A percentile compares a stretch with the other conserved stretches of the same genome.
phyloP scores from a whole-genome alignment of 2,113 vertebrate species.

The Acanthisitta chloris region DNA sequence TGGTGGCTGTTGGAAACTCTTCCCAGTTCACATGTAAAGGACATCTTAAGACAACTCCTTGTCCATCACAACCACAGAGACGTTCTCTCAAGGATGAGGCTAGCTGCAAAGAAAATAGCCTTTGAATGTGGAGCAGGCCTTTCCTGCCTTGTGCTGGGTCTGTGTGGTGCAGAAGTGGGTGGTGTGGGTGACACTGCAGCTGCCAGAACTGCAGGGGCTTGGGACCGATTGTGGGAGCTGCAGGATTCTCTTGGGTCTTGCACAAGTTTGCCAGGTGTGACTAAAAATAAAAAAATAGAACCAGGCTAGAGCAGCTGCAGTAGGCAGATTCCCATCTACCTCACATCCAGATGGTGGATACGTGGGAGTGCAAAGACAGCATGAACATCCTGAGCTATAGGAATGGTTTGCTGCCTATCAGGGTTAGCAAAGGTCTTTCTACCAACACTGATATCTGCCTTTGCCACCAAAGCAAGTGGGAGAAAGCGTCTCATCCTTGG shows the following conservation, averaged over 20 bases:
- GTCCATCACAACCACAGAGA: neutral
- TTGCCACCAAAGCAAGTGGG: neutral
- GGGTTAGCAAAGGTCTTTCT: neutral
- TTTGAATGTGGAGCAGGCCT: neutral
- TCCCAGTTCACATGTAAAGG: neutral
- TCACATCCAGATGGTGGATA: neutral
- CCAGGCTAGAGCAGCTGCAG: neutral
- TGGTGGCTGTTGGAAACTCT: neutral
- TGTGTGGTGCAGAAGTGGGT: neutral
- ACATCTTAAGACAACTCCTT: neutral
- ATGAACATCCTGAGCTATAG: neutral
- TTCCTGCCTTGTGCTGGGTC: neutral
- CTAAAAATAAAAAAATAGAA: neutral
- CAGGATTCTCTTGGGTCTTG: neutral
- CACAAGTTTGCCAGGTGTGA: neutral
- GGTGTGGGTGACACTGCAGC: neutral
- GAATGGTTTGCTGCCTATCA: accelerated
- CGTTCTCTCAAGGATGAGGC: neutral
- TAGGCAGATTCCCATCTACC: neutral
- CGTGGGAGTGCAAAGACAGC: neutral
- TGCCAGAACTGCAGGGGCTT: neutral
- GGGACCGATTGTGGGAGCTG: neutral
- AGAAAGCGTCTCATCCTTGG: neutral
- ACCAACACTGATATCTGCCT: neutral
- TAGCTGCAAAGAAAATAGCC: neutral